A percentile compares a stretch with the other conserved stretches of the same genome.
These are phyloP conservation scores for Aleadryas rufinucha DNA, from an alignment of 2,113 vertebrate genomes.

Conservation along the genomic window DNA sequence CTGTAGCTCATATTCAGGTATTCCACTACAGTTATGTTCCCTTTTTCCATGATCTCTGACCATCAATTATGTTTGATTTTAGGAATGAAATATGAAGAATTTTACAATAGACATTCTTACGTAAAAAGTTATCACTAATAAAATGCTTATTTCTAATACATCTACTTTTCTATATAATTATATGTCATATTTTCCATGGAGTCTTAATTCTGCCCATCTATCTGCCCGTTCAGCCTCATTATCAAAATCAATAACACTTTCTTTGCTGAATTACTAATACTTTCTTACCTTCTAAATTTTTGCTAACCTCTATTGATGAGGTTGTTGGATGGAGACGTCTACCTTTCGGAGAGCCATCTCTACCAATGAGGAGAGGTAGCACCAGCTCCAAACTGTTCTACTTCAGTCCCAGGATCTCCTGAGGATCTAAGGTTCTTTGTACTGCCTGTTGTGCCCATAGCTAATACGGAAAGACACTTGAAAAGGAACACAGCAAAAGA, in stretches of 20 bases:
- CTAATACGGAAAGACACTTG: not conserved
- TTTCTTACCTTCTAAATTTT: not conserved
- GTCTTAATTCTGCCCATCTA: not conserved
- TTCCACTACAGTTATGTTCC: accelerated
- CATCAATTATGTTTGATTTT: not conserved
- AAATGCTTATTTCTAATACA: accelerated
- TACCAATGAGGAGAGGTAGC: accelerated
- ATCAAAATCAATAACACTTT: not conserved
- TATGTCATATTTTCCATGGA: not conserved
- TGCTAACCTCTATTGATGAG: not conserved
- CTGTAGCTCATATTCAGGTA: not conserved
- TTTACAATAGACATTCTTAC: not conserved
- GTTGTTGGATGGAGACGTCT: not conserved
- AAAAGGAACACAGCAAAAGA: not conserved
- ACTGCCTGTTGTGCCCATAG: too few relatives aligned
- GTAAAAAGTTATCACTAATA: not conserved
- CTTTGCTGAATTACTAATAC: not conserved
- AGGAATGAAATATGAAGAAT: not conserved
- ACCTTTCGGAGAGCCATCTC: not conserved
- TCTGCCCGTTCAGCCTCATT: not conserved
- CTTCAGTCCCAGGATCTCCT: not conserved
- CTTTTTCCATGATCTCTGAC: not conserved
- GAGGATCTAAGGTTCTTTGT: not conserved
- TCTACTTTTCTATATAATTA: not conserved
- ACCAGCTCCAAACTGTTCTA: not conserved